Percentiles rank a stretch among this genome's conserved stretches.
These are phyloP conservation scores for Latrodectus geometricus DNA, from an alignment of 1,140 invertebrate genomes.

Conservation along the genomic window DNA sequence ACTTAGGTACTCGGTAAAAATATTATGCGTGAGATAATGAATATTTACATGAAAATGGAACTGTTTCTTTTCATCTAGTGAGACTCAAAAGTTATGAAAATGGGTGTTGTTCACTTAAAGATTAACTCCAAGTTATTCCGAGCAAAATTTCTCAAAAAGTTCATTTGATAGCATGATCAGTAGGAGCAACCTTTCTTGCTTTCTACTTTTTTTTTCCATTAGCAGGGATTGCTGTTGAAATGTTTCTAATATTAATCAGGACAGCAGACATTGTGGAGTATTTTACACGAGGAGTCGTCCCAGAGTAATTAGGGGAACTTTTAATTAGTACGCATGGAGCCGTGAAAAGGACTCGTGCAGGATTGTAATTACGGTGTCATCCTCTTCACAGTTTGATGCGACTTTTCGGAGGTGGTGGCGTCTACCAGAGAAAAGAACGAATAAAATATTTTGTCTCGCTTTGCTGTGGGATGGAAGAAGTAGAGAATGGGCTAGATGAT, in stretches of 20 bases:
- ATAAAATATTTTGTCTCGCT: conserved; percentile 36
- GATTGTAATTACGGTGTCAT: conserved; percentile 57
- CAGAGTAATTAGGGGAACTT: conserved; percentile 51
- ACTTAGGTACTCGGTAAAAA: no score
- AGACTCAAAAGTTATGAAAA: no score
- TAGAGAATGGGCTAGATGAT: conserved; percentile 3
- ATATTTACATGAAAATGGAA: no score
- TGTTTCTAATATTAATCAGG: conserved; percentile 58
- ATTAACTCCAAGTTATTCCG: no score
- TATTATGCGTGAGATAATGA: no score
- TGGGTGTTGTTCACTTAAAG: no score
- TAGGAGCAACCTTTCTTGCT: background rate
- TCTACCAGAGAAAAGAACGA: background rate
- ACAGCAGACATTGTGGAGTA: background rate
- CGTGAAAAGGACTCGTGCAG: conserved; percentile 45
- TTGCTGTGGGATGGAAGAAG: background rate
- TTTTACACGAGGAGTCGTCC: conserved; percentile 33
- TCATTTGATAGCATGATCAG: conserved; percentile 13
- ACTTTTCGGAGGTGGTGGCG: background rate
- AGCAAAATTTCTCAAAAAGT: background rate
- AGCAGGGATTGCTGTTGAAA: conserved; percentile 1
- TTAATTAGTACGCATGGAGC: conserved; percentile 57
- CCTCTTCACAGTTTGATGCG: conserved; percentile 48
- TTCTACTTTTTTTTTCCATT: background rate
- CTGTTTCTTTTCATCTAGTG: no score